These are phyloP conservation scores for Tangara arthus DNA, from an alignment of 2,797 vertebrate genomes.

Conservation along the genomic window DNA sequence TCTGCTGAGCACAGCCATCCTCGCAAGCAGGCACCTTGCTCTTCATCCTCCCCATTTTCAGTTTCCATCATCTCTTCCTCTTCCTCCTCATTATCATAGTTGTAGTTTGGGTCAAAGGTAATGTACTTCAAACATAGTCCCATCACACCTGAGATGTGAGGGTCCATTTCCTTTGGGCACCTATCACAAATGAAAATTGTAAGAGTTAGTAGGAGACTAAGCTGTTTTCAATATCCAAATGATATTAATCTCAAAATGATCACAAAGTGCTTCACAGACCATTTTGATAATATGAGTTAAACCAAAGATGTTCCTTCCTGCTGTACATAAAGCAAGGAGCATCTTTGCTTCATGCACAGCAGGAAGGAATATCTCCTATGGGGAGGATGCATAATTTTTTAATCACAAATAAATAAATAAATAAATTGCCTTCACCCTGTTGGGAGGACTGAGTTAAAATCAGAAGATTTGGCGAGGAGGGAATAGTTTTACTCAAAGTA, in stretches of 20 bases:
- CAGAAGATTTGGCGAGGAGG: background rate
- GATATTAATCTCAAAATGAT: background rate
- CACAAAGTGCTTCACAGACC: background rate
- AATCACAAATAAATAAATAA: background rate
- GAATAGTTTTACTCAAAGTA: background rate
- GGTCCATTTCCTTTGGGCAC: slow-evolving; percentile 87
- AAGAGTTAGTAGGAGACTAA: background rate
- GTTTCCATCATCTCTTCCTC: slow-evolving; percentile 86
- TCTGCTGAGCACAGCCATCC: slow-evolving; percentile 41
- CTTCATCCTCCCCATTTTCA: slow-evolving; percentile 83
- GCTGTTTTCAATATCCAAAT: background rate
- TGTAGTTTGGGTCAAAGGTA: slow-evolving; percentile 94
- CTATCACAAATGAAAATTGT: slow-evolving; percentile 55
- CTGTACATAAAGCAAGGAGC: background rate
- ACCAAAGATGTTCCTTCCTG: background rate
- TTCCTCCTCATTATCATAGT: slow-evolving; percentile 83
- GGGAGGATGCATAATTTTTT: background rate
- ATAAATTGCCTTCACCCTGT: background rate
- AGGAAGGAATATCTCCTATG: background rate
- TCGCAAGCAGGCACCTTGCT: slow-evolving; percentile 82
- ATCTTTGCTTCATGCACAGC: no score
- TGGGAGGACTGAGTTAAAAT: background rate
- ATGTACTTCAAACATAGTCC: slow-evolving; percentile 89
- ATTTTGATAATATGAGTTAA: background rate
- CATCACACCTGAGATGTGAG: slow-evolving; percentile 84